A percentile compares a stretch with the other conserved stretches of the same genome.
Evolutionary conservation across 2,797 vertebrate species (phyloP).

Genomic region (Sebastes glaucus): DNA sequence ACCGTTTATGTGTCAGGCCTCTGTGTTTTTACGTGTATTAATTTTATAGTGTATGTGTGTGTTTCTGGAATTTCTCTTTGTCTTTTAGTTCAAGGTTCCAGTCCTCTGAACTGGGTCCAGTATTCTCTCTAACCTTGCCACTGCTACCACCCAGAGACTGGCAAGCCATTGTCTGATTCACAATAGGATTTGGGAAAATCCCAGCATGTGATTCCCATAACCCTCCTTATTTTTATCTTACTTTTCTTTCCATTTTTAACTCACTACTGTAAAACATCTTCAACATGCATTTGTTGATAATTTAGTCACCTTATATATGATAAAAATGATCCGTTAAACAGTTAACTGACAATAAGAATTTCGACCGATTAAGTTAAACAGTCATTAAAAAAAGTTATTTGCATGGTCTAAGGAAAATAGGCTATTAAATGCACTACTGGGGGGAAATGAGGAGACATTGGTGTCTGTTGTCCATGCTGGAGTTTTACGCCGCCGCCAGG

Average conservation of each 20-base stretch:
- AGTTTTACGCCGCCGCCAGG: background rate
- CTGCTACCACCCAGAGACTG: slow-evolving; percentile 40
- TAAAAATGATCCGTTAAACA: background rate
- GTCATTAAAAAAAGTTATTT: background rate
- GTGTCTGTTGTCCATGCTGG: too few species aligned
- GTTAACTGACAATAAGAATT: background rate
- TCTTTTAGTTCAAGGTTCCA: slow-evolving; percentile 66
- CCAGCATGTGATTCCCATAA: slow-evolving; percentile 51
- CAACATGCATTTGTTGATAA: background rate
- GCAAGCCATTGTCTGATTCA: slow-evolving; percentile 61
- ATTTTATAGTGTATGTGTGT: background rate
- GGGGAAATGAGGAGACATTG: too few species aligned
- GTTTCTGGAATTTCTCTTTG: slow-evolving; percentile 44
- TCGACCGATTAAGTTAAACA: background rate
- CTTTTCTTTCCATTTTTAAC: background rate
- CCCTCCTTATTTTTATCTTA: slow-evolving; percentile 27
- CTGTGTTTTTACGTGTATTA: background rate
- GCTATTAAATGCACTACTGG: too few species aligned
- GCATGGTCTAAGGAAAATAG: background rate
- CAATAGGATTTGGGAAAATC: slow-evolving; percentile 65
- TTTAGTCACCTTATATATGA: background rate
- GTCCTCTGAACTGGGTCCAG: slow-evolving; percentile 62
- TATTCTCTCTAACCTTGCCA: slow-evolving; percentile 42
- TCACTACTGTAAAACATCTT: background rate
- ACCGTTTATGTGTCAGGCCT: background rate